These are phyloP conservation scores for Euzophera pinguis DNA, from an alignment of 2,888 invertebrate species.

Conservation along the genomic window DNA sequence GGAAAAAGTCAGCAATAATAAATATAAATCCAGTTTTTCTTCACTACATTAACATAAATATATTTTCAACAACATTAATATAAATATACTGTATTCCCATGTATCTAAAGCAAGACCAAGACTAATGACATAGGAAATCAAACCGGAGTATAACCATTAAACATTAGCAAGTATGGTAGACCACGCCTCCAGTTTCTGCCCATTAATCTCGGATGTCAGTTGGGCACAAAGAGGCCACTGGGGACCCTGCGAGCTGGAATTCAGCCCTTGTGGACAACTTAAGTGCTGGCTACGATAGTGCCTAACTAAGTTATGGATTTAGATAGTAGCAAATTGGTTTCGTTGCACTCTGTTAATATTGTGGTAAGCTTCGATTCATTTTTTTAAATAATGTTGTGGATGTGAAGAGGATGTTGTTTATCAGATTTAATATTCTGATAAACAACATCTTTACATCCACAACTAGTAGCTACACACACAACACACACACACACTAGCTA, in stretches of 20 bases:
- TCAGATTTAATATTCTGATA: too few relatives aligned
- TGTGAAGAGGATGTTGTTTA: too few relatives aligned
- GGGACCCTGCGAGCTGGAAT: constrained; percentile 9
- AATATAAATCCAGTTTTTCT: too few relatives aligned
- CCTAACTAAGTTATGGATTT: constrained; percentile 4
- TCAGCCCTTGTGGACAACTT: constrained; percentile 6
- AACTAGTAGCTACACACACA: too few relatives aligned
- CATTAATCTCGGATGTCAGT: constrained; percentile 6
- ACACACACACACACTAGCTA: too few relatives aligned
- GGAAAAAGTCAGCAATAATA: too few relatives aligned
- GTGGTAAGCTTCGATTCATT: too few relatives aligned
- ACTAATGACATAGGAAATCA: not conserved
- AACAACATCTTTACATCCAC: too few relatives aligned
- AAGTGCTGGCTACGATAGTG: constrained; percentile 10
- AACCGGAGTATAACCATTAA: not conserved
- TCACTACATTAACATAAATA: too few relatives aligned
- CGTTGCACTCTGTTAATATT: too few relatives aligned
- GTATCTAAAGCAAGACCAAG: not conserved
- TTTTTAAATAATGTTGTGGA: not conserved
- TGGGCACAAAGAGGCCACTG: constrained; percentile 7
- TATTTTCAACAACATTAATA: too few relatives aligned
- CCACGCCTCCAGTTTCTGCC: not conserved
- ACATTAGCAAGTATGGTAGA: not conserved
- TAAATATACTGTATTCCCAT: not conserved
- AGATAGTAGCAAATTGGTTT: not conserved